Base-by-base conservation (phyloP, 2,797 vertebrate species). In the Anas bahamensis region DNA sequence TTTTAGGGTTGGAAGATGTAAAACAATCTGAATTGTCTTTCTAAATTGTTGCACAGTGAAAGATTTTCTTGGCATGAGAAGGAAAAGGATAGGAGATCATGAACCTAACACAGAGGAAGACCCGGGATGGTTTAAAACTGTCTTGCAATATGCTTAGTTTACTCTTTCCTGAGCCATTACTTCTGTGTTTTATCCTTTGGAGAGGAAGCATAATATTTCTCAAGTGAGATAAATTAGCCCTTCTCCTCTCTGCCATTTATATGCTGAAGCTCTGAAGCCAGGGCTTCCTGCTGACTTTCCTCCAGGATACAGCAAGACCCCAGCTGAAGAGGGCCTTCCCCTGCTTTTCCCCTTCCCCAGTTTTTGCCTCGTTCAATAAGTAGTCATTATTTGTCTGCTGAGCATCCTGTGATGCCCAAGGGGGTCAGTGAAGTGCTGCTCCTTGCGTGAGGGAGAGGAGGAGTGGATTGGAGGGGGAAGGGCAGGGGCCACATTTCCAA, bases 351-450 rank as follows among this genome's bases (percentile, higher is more conserved):
- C 14, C 14, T 83, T 72, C 55, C 39, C 41, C 15, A 33, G 1
- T 21, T 90, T 93, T 80, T 4, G 31, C 42, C n/a, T 61, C 63
- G 63, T 90, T 93, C 91, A 81, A 75, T 92, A 80, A 63, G 77
- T 93, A 95, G 83, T 83, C 73, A 41, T 91, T 93, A 73, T 72
- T 92, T 91, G 52, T 91, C 89, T 94, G 3, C 86, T 93, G 83
- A 92, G 80, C 76, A 83, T 86, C 93, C 89, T 66, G 42, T 83
- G 73, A 41, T 94, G 91, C 91, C 95, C 89, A 78, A 70, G 91
- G 95, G 91, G 87, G 73, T 85, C 76, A 83, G 76, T 88, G 93
- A 83, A 93, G 73, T 90, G 87, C 72, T 92, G 50, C 19, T 90
- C n/a, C 52, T 81, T 80, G 46, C 50, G 21, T 46, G 61, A 90